phyloP scores from a whole-genome alignment of 1,140 invertebrate species.

The Zaprionus gabonicus region DNA sequence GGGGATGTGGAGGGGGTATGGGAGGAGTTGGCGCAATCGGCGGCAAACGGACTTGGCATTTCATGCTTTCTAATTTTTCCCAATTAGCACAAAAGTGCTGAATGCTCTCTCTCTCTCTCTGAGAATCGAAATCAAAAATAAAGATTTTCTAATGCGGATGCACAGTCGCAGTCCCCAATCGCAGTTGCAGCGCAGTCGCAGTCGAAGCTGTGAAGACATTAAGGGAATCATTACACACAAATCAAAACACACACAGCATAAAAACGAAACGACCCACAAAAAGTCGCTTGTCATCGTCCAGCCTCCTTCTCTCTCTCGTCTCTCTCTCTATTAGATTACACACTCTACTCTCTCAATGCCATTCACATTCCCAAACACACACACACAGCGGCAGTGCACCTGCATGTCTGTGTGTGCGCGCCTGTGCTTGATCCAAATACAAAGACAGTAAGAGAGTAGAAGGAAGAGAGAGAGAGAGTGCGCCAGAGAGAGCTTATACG shows the following conservation, averaged over 20 bases:
- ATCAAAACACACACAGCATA: constrained; percentile 23
- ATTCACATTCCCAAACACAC: constrained; percentile 60
- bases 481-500: neutral
- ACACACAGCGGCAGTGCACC: constrained; percentile 14
- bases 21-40: constrained; percentile 9
- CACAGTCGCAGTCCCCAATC: neutral
- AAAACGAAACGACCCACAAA: constrained; percentile 26
- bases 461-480: constrained; percentile 1
- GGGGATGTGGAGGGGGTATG: neutral
- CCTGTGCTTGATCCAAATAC: constrained; percentile 33
- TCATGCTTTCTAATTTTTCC: constrained; percentile 82
- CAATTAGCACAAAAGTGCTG: constrained; percentile 78
- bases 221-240: constrained; percentile 51
- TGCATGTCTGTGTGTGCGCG: neutral
- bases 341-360: constrained; percentile 32
- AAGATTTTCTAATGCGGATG: constrained; percentile 39
- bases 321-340: neutral
- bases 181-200: neutral
- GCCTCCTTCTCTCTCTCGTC: neutral
- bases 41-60: constrained; percentile 59
- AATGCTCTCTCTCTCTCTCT: constrained; percentile 30
- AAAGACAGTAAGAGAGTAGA: neutral
- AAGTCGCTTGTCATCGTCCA: constrained; percentile 38
- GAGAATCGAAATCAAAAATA: constrained; percentile 71
- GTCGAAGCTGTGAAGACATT: constrained; percentile 48